Evolutionary conservation across 2,113 vertebrate genomes (phyloP).

Genomic region (Ameiurus melas): DNA sequence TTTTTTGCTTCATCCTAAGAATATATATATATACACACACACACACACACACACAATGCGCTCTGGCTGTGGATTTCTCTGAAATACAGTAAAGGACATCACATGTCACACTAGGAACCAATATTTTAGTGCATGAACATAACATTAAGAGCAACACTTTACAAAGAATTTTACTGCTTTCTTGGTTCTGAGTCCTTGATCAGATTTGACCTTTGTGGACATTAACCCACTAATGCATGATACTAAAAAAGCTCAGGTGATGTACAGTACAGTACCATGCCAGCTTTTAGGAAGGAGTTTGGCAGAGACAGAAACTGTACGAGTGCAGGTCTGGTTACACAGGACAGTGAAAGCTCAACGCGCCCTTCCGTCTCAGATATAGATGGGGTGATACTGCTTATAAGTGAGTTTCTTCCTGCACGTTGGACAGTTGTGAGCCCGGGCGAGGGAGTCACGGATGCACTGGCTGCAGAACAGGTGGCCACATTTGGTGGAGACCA

Average conservation of each 20-base stretch:
- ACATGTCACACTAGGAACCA: background rate
- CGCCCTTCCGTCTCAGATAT: constrained; percentile 77
- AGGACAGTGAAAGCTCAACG: background rate
- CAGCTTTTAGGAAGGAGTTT: background rate
- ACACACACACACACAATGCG: background rate
- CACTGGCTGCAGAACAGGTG: constrained; percentile 97
- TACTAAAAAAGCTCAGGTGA: background rate
- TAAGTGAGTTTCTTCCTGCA: constrained; percentile 90
- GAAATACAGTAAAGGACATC: background rate
- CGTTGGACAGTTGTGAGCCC: constrained; percentile 86
- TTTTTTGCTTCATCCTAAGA: background rate
- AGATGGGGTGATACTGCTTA: constrained; percentile 94
- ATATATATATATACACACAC: background rate
- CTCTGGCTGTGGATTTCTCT: background rate
- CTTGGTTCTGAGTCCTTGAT: background rate
- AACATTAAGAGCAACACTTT: constrained; percentile 10
- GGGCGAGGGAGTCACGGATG: constrained; percentile 85
- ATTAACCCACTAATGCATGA: background rate
- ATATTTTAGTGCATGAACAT: background rate
- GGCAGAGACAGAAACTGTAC: constrained; percentile 8
- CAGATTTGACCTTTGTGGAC: background rate
- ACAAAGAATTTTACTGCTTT: background rate
- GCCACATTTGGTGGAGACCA: constrained; percentile 92
- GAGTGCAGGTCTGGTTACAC: background rate
- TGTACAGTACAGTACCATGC: background rate